Evolutionary conservation across 2,888 invertebrate species (phyloP).

Genomic region (Pardosa pseudoannulata): DNA sequence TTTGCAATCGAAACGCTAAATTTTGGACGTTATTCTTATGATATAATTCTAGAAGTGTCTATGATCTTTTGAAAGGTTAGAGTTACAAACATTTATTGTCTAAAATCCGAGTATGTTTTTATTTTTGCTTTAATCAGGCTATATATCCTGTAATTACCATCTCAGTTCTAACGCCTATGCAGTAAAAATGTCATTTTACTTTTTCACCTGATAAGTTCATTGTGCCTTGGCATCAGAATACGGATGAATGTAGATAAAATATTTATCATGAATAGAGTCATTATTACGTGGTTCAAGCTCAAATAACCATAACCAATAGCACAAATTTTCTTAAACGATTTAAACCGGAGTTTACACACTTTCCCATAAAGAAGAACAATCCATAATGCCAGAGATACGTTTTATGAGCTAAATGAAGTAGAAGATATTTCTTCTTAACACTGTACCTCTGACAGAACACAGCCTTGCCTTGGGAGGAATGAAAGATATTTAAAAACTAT

Average conservation of each 20-base stretch:
- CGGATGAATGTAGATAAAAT: neutral
- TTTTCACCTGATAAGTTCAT: neutral
- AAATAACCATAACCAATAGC: conserved; percentile 60
- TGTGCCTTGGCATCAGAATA: neutral
- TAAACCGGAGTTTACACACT: conserved; percentile 45
- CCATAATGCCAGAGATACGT: conserved; percentile 22
- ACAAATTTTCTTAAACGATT: conserved; percentile 43
- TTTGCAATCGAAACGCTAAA: no score
- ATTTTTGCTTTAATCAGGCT: no score
- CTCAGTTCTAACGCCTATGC: no score
- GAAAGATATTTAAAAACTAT: conserved; percentile 9
- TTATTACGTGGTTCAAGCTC: conserved; percentile 59
- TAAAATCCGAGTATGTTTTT: no score
- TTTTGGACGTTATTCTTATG: no score
- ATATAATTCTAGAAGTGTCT: no score
- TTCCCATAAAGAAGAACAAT: conserved; percentile 53
- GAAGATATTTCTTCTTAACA: neutral
- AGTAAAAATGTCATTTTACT: no score
- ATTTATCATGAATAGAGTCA: conserved; percentile 52
- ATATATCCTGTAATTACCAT: no score
- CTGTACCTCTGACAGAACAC: neutral
- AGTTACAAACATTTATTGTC: no score
- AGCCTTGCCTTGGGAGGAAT: neutral
- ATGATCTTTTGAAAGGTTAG: no score
- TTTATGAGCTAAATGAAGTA: neutral